Base-by-base conservation (phyloP, 2,113 vertebrate genomes). In the Sander lucioperca region DNA sequence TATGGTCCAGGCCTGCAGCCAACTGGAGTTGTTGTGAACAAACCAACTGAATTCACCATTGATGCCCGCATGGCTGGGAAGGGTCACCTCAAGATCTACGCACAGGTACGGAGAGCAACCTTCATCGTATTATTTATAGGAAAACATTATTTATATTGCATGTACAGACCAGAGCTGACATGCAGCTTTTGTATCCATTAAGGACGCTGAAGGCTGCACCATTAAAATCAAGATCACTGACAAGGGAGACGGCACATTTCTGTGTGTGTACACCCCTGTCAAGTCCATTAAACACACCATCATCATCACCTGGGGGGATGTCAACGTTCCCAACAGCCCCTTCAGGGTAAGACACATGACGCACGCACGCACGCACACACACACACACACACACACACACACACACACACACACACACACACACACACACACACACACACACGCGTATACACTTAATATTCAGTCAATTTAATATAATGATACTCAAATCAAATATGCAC, bases 231-330 rank as follows among this genome's bases (percentile, higher is more conserved):
- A 97, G 90, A 96, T 99, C 87, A 96, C 96, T 80, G 97, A 98
- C 87, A 97, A 95, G 0, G 96, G 96, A 0, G 97, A 99, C 0
- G 95, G 96, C 81, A 98, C 97, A 30, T 99, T 96, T 88, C 90
- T 95, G 71, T 99, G 98, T 19, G 94, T 96, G 87, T 99, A 99
- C 1, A 91, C 97, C 62, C 97, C 98, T 65, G 95, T 93, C 83
- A 99, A 99, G 89, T 91, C 98, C 83, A 96, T 99, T 79, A 99
- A 99, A 77, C 97, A 99, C 94, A 99, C 98, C 48, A 94, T 99
- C 93, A 97, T 99, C 74, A 73, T 99, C 68, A 95, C 97, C 85
- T 99, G 98, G 98, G 97, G 96, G 0, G 96, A 96, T 0, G 97
- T 99, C 92, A 98, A 95, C 13, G 94, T 98, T 36, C 97, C 97